Percentiles rank a stretch among this genome's conserved stretches.
Evolutionary conservation across 92 coral and sea anemone genomes (phyloP).

Genomic region (Bergia puertoricense): DNA sequence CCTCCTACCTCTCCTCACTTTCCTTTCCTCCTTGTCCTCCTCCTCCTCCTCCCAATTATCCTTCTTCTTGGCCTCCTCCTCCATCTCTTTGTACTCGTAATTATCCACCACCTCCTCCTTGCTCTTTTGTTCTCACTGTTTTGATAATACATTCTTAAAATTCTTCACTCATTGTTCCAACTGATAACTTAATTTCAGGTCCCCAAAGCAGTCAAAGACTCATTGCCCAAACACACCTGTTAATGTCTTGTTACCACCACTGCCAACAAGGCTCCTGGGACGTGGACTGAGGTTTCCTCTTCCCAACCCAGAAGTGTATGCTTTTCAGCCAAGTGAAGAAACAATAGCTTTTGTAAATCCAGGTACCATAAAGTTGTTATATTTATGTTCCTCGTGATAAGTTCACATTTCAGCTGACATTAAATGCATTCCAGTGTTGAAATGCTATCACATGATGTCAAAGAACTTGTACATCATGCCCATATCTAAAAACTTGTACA

Average conservation of each 20-base stretch:
- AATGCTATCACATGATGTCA: too few species aligned
- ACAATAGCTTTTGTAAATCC: not conserved
- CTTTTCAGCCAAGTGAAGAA: not conserved
- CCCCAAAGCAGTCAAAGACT: not conserved
- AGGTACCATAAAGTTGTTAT: not conserved
- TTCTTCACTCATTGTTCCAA: not conserved
- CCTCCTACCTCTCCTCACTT: not conserved
- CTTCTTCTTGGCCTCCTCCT: not conserved
- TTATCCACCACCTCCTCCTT: too few species aligned
- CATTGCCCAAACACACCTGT: not conserved
- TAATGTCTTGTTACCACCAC: constrained; percentile 1
- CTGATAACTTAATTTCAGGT: not conserved
- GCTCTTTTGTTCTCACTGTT: not conserved
- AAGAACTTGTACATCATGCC: too few species aligned
- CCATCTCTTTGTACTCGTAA: too few species aligned
- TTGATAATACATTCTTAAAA: not conserved
- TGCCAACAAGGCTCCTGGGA: not conserved
- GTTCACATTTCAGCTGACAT: too few species aligned
- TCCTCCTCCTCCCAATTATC: not conserved
- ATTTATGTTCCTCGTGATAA: too few species aligned
- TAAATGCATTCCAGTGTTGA: too few species aligned
- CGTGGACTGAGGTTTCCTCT: not conserved
- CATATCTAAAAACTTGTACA: not conserved
- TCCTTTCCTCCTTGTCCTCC: not conserved
- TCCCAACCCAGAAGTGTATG: not conserved